A percentile compares a stretch with the other conserved stretches of the same genome.
These are phyloP conservation scores for Metridium senile DNA, from an alignment of 92 coral and sea anemone genomes.

Conservation along the genomic window DNA sequence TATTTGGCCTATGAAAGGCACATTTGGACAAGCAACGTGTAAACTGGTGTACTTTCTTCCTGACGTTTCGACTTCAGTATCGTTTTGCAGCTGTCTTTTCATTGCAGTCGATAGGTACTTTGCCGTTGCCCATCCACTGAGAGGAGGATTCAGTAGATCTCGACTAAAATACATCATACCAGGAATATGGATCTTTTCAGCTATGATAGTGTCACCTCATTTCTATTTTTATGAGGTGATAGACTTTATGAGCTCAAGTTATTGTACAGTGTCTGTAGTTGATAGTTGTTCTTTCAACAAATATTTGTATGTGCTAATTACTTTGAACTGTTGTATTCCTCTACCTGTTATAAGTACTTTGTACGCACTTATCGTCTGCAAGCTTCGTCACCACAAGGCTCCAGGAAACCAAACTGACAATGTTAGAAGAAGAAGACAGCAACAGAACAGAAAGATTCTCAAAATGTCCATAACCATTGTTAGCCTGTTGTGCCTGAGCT, in stretches of 20 bases:
- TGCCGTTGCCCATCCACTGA: no score
- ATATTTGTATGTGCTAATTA: not conserved
- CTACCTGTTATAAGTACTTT: not conserved
- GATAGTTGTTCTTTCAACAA: not conserved
- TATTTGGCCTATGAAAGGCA: no score
- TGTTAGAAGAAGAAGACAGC: conserved; percentile 6
- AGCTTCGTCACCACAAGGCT: not conserved
- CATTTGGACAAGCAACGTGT: no score
- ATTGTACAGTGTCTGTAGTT: not conserved
- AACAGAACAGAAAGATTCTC: conserved; percentile 5
- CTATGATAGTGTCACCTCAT: no score
- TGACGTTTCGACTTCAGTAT: not conserved
- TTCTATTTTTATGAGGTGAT: no score
- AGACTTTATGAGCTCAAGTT: not conserved
- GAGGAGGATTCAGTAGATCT: no score
- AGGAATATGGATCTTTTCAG: no score
- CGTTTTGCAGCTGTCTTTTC: no score
- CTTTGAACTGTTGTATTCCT: not conserved
- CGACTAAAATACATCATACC: no score
- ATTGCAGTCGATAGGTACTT: not conserved
- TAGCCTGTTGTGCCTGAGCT: not conserved
- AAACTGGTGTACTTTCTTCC: no score
- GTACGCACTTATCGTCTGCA: not conserved
- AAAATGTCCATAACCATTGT: conserved; percentile 8
- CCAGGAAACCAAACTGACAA: conserved; percentile 7